Base-by-base conservation (phyloP, 2,797 vertebrate genomes). In the Columba guinea region DNA sequence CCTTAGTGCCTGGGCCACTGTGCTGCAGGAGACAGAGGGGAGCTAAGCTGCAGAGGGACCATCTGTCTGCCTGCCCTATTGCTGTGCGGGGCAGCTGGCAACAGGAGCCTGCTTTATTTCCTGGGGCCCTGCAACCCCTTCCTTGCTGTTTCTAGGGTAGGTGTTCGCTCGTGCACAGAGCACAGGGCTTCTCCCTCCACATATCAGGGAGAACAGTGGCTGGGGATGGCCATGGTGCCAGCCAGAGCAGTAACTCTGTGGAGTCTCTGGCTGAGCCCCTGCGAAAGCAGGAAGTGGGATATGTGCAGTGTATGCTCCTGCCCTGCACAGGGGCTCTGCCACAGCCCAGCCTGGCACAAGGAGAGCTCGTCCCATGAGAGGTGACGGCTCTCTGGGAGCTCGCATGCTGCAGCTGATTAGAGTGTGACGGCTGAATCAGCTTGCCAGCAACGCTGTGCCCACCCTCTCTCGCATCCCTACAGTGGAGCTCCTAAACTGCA, bases 81-180 rank as follows among this genome's bases (percentile, higher is more conserved):
- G 56, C 32, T 46, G 26, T 6, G 49, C 1, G 0, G 6, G 60
- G 15, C 60, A 60, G 41, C 48, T 34, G 32, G 64, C 39, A 51
- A 35, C 2, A 77, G 48, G 70, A 56, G 27, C 32, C 19, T 27
- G 13, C 23, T 76, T 71, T 56, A 20, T 56, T 10, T 12, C 35
- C 48, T 18, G 9, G 22, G 4, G 4, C 15, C 35, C 19, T 65
- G 35, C 35, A 62, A 13, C 27, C 26, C 44, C 53, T 93, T 56
- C 13, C 23, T 11, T 1, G 1, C 27, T 3, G 0, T 87, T 83
- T 32, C 30, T 22, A 44, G 27, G 14, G 10, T 49, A 59, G 30
- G 14, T 0, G 1, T 51, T 67, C n/a, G 22, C 44, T 53, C 13
- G 3, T 16, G 44, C n/a, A 27, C 10, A 0, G 3, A 32, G 19